Evolutionary conservation across 2,888 invertebrate species (phyloP), one percentile per base, ranked within the genome.

Genomic region (Mechanitis messenoides): DNA sequence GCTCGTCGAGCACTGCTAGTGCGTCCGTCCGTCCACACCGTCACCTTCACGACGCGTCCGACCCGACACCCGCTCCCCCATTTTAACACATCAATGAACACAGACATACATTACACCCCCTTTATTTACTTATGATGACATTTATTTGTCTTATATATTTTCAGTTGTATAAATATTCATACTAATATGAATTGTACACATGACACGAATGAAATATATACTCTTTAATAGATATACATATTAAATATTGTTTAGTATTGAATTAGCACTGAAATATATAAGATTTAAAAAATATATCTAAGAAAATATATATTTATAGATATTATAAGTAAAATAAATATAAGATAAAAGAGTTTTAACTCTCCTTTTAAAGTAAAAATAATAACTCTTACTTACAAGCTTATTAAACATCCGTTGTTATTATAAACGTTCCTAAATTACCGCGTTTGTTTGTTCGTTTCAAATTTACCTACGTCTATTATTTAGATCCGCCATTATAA

Each of bases 351-450:
- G 9, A 2, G 42, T 42, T 60, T 33, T 59, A 58, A 59, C 53
- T 55, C 53, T 54, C 55, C 33, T 58, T 46, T 45, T 35, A 50
- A 58, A 56, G 57, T 56, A 55, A 58, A 61, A 60, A 59, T 63
- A 59, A 57, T 60, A 59, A 59, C 45, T 28, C 46, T 56, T 55
- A 65, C 20, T 20, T 20, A 20, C 20, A 20, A 20, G 68, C 61
- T 79, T 73, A 75, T 79, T 50, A 50, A 78, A 79, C 86, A 84
- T 89, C 89, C 89, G 87, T 74, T 78, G 78, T 78, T 78, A 72
- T 71, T 72, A 75, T 88, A 88, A 89, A 89, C 88, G 88, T 77
- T 79, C 86, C 83, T 82, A 86, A 87, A 80, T 76, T 79, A 83
- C 80, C 76, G 71, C 71, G 67, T 69, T 74, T 76, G 72, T 73